phyloP scores from a whole-genome alignment of 1,140 invertebrate genomes.

The Scaptomyza pallida region DNA sequence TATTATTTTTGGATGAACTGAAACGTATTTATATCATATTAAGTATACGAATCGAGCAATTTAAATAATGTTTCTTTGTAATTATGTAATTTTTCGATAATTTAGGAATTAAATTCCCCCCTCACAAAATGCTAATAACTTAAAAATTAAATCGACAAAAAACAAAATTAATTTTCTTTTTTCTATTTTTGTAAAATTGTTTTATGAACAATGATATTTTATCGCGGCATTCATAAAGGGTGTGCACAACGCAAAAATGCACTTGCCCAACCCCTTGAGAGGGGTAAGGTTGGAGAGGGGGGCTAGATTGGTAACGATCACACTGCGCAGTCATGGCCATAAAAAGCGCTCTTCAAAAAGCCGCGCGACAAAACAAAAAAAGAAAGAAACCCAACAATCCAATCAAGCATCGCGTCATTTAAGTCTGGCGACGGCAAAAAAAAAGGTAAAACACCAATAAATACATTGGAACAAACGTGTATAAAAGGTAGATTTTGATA shows the following conservation, averaged over 20 bases:
- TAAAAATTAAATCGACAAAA: background rate
- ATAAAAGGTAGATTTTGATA: background rate
- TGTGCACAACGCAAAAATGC: slow-evolving; percentile 66
- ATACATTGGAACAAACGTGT: too few relatives aligned
- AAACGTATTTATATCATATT: slow-evolving; percentile 27
- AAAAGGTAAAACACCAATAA: slow-evolving; percentile 8
- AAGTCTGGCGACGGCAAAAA: slow-evolving; percentile 45
- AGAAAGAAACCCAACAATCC: slow-evolving; percentile 42
- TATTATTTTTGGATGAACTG: slow-evolving; percentile 50
- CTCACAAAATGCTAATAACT: slow-evolving; percentile 25
- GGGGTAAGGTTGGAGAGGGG: too few relatives aligned
- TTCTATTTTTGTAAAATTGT: slow-evolving; percentile 60
- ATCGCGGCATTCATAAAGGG: slow-evolving; percentile 73
- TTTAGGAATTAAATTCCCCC: slow-evolving; percentile 50
- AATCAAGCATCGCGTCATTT: slow-evolving; percentile 54
- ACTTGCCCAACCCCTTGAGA: slow-evolving; percentile 42
- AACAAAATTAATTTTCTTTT: slow-evolving; percentile 14
- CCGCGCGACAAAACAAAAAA: slow-evolving; percentile 47
- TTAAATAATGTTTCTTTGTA: slow-evolving; percentile 23
- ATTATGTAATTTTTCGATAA: slow-evolving; percentile 34
- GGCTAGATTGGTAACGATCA: slow-evolving; percentile 15
- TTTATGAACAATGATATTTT: slow-evolving; percentile 79
- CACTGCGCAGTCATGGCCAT: slow-evolving; percentile 50
- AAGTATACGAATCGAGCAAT: slow-evolving; percentile 22
- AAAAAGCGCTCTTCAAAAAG: slow-evolving; percentile 71